Evolutionary conservation across 2,888 invertebrate species (phyloP).

Genomic region (Drosophila paranaensis): DNA sequence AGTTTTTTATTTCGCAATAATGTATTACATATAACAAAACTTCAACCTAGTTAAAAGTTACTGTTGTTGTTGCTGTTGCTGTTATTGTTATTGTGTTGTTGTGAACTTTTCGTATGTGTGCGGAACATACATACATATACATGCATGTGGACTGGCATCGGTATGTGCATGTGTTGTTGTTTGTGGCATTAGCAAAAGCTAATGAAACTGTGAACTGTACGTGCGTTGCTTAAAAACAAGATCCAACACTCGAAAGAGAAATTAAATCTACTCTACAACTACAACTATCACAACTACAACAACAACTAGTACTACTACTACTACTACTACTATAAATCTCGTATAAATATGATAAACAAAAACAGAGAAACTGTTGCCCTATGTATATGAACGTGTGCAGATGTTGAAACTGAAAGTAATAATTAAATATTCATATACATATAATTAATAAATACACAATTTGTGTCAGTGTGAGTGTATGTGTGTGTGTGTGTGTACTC

Average conservation of each 20-base stretch:
- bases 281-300: not conserved
- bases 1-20: constrained; percentile 80
- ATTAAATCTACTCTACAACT: constrained; percentile 39
- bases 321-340: constrained; percentile 24
- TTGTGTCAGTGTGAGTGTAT: not conserved
- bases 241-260: constrained; percentile 43
- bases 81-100: constrained; percentile 57
- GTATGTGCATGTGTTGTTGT: constrained; percentile 47
- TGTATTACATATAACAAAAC: constrained; percentile 77
- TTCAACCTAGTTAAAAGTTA: constrained; percentile 79
- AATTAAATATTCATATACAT: constrained; percentile 22
- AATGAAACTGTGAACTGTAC: constrained; percentile 67
- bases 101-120: constrained; percentile 68
- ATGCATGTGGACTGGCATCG: constrained; percentile 51
- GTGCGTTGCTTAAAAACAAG: constrained; percentile 61
- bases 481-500: constrained; percentile 11
- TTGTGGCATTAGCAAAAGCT: constrained; percentile 63
- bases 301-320: constrained; percentile 7
- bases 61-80: constrained; percentile 61
- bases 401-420: constrained; percentile 67
- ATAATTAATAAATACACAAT: constrained; percentile 22
- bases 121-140: constrained; percentile 31
- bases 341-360: constrained; percentile 39
- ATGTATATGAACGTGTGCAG: constrained; percentile 39
- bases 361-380: constrained; percentile 43